Evolutionary conservation across 2,888 invertebrate genomes (phyloP).

Genomic region (Andricus quercusramuli): DNA sequence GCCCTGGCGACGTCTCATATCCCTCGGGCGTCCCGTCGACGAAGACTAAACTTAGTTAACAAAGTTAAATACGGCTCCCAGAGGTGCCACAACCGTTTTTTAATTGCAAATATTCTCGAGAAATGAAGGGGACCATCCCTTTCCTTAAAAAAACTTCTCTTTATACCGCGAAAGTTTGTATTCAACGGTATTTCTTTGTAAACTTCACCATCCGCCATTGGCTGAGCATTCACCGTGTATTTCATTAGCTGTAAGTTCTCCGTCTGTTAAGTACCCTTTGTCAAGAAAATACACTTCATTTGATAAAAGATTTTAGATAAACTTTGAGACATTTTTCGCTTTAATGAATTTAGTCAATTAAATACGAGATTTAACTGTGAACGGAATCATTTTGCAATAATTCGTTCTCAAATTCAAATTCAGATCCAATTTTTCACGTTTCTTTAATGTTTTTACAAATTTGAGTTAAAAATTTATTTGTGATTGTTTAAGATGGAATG

Average conservation of each 20-base stretch:
- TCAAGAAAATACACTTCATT: background rate
- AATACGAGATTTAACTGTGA: background rate
- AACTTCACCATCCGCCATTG: slow-evolving; percentile 22
- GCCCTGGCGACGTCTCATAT: slow-evolving; percentile 65
- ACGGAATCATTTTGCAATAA: too few relatives aligned
- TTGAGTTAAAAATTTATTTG: too few relatives aligned
- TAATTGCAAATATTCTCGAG: slow-evolving; percentile 75
- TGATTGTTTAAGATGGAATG: too few relatives aligned
- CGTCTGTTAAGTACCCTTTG: background rate
- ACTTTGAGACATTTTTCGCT: background rate
- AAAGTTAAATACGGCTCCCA: slow-evolving; percentile 78
- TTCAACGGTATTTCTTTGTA: slow-evolving; percentile 29
- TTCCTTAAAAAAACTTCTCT: slow-evolving; percentile 19
- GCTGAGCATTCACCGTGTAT: background rate
- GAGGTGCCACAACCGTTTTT: slow-evolving; percentile 74
- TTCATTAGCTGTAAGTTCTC: background rate
- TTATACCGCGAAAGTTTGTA: slow-evolving; percentile 25
- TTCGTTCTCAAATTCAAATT: too few relatives aligned
- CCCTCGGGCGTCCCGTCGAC: slow-evolving; percentile 75
- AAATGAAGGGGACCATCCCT: slow-evolving; percentile 61
- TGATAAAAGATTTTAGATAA: background rate
- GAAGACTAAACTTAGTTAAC: slow-evolving; percentile 75
- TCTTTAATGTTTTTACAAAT: too few relatives aligned
- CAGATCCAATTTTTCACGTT: too few relatives aligned
- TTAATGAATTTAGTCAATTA: background rate